A percentile compares a stretch with the other conserved stretches of the same genome.
phyloP scores from a whole-genome alignment of 2,888 invertebrate species.

The Theretra japonica region DNA sequence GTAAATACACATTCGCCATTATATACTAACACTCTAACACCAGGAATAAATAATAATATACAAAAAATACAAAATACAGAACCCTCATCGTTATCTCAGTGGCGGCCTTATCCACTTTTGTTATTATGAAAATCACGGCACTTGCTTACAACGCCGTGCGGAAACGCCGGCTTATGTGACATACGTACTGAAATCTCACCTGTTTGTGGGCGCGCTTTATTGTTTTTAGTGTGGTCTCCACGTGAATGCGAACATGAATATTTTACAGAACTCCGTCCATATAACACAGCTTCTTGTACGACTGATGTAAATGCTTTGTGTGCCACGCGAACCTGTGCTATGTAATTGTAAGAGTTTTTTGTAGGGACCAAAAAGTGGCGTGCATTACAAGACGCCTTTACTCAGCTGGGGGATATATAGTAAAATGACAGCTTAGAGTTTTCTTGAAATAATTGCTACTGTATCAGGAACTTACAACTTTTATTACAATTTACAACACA shows the following conservation, averaged over 20 bases:
- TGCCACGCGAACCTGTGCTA: background rate
- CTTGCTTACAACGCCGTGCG: conserved; percentile 40
- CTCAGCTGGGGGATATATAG: no score
- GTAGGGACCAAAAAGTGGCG: no score
- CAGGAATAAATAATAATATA: background rate
- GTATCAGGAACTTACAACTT: no score
- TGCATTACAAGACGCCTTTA: no score
- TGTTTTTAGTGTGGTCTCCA: conserved; percentile 39
- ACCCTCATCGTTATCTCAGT: background rate
- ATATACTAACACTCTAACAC: background rate
- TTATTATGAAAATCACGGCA: conserved; percentile 53
- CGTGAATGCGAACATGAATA: conserved; percentile 34
- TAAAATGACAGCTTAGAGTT: no score
- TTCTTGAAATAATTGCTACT: no score
- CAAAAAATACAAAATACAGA: background rate
- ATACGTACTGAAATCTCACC: conserved; percentile 43
- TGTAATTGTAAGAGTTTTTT: background rate
- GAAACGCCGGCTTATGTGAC: conserved; percentile 37
- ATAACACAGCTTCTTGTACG: background rate
- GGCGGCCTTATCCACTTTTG: conserved; percentile 34
- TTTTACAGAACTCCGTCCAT: conserved; percentile 34
- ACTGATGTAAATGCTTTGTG: background rate
- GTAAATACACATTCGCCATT: no score
- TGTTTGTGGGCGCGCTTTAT: conserved; percentile 35
- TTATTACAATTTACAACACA: no score